Evolutionary conservation across 2,888 invertebrate species (phyloP).

Genomic region (Mythimna albipuncta): DNA sequence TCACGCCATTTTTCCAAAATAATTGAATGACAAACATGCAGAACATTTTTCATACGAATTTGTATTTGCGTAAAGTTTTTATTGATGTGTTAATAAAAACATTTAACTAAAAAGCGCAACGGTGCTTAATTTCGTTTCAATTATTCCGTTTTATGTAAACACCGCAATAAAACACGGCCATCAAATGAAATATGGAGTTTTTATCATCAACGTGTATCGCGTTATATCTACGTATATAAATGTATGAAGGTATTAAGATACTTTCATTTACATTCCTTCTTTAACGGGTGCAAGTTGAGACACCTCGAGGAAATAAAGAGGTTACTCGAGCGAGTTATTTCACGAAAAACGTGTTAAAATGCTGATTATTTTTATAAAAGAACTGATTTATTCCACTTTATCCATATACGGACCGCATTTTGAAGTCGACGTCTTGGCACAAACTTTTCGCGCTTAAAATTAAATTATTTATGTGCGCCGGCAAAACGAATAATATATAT

Average conservation of each 20-base stretch:
- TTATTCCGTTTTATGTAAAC: conserved; percentile 56
- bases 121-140: conserved; percentile 49
- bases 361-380: conserved; percentile 65
- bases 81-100: conserved; percentile 36
- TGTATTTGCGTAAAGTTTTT: conserved; percentile 35
- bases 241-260: conserved; percentile 25
- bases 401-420: conserved; percentile 61
- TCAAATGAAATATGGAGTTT: conserved; percentile 49
- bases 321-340: conserved; percentile 45
- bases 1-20: conserved; percentile 2
- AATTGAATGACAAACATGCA: conserved; percentile 17
- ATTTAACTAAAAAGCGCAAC: conserved; percentile 31
- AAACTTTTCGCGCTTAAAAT: conserved; percentile 76
- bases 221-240: conserved; percentile 15
- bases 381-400: conserved; percentile 71
- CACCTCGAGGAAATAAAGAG: conserved; percentile 53
- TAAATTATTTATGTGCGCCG: conserved; percentile 81
- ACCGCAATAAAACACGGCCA: conserved; percentile 36
- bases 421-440: conserved; percentile 58
- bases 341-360: conserved; percentile 55
- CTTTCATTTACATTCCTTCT: conserved; percentile 53
- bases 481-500: conserved; percentile 76
- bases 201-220: conserved; percentile 39
- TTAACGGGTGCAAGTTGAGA: conserved; percentile 54
- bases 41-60: conserved; percentile 13